phyloP scores from a whole-genome alignment of 2,113 vertebrate species.

The Sorex araneus region DNA sequence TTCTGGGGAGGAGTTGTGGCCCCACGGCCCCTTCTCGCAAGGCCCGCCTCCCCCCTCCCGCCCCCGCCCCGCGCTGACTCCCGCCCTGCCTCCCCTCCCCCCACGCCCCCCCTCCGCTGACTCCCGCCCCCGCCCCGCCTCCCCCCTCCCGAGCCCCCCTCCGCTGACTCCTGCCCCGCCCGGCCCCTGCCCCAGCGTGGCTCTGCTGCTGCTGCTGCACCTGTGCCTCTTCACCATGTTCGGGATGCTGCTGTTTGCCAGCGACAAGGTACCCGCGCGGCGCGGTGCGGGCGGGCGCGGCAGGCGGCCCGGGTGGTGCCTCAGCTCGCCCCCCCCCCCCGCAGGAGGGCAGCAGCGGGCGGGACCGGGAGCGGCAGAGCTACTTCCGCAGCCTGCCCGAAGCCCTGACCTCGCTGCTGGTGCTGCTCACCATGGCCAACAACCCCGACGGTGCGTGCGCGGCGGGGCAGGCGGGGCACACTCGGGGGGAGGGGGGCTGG shows the following conservation, averaged over 20 bases:
- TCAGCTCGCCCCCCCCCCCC: fast-evolving
- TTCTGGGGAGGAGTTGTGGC: too few species aligned
- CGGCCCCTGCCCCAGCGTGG: slow-evolving; percentile 88
- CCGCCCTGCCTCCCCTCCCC: not conserved
- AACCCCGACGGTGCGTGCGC: slow-evolving; percentile 94
- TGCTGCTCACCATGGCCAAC: slow-evolving; percentile 97
- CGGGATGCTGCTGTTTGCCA: slow-evolving; percentile 96
- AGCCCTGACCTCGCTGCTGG: slow-evolving; percentile 94
- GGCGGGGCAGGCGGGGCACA: not conserved
- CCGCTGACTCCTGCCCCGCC: too few species aligned
- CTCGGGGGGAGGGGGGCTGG: fast-evolving
- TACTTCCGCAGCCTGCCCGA: slow-evolving; percentile 93
- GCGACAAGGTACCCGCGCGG: slow-evolving; percentile 90
- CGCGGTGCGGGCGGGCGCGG: not conserved
- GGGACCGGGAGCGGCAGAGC: slow-evolving; percentile 92
- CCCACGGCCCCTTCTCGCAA: too few species aligned
- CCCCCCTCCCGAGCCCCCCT: too few species aligned
- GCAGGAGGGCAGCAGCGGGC: slow-evolving; percentile 88
- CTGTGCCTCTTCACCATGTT: slow-evolving; percentile 97
- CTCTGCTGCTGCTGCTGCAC: slow-evolving; percentile 94
- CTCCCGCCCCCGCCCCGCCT: too few species aligned
- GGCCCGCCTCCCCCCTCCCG: too few species aligned
- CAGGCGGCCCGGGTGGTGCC: not conserved
- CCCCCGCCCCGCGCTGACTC: not conserved
- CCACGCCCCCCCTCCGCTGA: not conserved